Evolutionary conservation across 2,888 invertebrate species (phyloP).

Genomic region (Dermolepida albohirtum): DNA sequence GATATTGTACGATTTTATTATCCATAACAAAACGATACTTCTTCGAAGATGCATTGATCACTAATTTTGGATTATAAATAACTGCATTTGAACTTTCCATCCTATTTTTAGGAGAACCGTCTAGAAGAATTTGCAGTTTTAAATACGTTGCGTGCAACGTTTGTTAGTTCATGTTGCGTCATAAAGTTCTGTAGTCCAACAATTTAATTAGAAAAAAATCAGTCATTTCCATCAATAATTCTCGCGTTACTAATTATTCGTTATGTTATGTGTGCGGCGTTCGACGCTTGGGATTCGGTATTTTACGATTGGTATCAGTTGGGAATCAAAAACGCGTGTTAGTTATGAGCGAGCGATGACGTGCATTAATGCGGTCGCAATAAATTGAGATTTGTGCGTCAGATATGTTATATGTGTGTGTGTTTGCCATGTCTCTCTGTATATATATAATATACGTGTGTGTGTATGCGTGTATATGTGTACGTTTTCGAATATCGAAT

Average conservation of each 20-base stretch:
- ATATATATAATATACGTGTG: constrained; percentile 39
- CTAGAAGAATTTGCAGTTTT: too few species aligned
- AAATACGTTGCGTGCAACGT: too few species aligned
- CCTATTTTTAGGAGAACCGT: too few species aligned
- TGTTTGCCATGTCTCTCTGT: constrained; percentile 41
- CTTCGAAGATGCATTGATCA: too few species aligned
- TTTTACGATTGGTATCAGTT: constrained; percentile 45
- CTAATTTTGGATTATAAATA: too few species aligned
- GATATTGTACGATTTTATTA: too few species aligned
- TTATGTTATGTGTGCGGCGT: constrained; percentile 43
- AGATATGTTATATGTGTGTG: constrained; percentile 53
- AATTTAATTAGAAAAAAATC: constrained; percentile 41
- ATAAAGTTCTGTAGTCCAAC: neutral
- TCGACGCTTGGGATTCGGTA: constrained; percentile 44
- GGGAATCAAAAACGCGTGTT: constrained; percentile 55
- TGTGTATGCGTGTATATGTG: constrained; percentile 19
- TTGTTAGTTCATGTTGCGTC: too few species aligned
- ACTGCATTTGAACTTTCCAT: too few species aligned
- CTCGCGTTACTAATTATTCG: constrained; percentile 49
- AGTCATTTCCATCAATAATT: constrained; percentile 40
- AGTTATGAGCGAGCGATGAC: constrained; percentile 63
- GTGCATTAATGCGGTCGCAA: constrained; percentile 61
- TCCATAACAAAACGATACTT: too few species aligned
- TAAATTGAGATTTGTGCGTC: constrained; percentile 65
- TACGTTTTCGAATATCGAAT: constrained; percentile 61